Evolutionary conservation across 2,113 vertebrate species (phyloP).

Genomic region (Oxygymnocypris stewartii): DNA sequence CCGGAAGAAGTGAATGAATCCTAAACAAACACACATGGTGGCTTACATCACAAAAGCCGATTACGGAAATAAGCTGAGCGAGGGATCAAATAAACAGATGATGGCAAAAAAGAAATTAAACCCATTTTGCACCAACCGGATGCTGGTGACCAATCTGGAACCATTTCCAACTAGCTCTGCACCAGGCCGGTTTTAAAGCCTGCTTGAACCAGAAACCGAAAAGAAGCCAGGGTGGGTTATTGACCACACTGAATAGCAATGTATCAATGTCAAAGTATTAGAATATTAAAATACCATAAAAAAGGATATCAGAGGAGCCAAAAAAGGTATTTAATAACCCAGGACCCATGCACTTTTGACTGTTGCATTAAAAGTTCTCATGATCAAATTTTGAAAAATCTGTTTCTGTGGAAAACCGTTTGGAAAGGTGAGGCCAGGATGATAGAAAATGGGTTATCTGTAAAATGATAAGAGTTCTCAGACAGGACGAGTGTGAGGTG

Average conservation of each 20-base stretch:
- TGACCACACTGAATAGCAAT: background rate
- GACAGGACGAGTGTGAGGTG: constrained; percentile 6
- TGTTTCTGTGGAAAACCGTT: background rate
- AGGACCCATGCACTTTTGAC: background rate
- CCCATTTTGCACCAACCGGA: background rate
- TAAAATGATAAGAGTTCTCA: background rate
- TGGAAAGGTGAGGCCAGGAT: background rate
- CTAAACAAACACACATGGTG: background rate
- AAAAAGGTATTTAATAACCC: background rate
- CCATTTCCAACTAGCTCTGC: background rate
- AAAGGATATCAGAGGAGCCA: background rate
- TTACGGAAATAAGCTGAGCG: constrained; percentile 16
- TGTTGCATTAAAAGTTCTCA: background rate
- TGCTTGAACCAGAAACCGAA: background rate
- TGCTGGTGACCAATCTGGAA: background rate
- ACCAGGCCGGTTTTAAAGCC: no score
- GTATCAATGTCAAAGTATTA: no score
- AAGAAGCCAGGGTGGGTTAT: background rate
- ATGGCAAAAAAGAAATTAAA: background rate
- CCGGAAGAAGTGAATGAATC: background rate
- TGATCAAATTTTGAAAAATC: background rate
- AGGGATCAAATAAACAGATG: constrained; percentile 18
- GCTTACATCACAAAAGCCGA: constrained; percentile 7
- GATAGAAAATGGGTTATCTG: background rate
- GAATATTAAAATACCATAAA: no score